These are phyloP conservation scores for Ichneumoninae sp. DNA, from an alignment of 2,888 invertebrate genomes.

Conservation along the genomic window DNA sequence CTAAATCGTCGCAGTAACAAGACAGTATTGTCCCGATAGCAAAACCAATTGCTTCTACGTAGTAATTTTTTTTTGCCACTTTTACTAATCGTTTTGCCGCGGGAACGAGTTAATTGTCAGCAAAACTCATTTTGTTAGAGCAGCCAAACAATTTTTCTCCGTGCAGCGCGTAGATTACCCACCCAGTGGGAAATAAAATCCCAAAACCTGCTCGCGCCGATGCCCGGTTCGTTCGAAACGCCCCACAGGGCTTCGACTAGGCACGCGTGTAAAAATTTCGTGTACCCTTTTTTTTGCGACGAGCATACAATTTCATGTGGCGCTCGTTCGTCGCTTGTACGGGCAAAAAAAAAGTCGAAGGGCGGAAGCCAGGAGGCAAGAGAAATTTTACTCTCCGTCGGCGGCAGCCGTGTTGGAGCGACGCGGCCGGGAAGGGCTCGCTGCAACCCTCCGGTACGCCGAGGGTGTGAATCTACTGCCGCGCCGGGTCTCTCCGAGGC, in stretches of 20 bases:
- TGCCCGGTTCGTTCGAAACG: conserved; percentile 33
- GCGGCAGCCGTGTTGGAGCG: conserved; percentile 30
- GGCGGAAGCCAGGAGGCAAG: conserved; percentile 5
- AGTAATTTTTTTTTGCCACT: too few species aligned
- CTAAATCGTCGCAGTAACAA: too few species aligned
- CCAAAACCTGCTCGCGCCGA: conserved; percentile 39
- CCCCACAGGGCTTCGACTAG: conserved; percentile 26
- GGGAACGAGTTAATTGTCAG: too few species aligned
- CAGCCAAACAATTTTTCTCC: too few species aligned
- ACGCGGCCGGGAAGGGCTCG: conserved; percentile 38
- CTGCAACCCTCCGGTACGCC: conserved; percentile 59
- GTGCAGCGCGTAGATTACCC: background rate
- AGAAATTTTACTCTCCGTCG: conserved; percentile 27
- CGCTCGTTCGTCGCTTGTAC: conserved; percentile 45
- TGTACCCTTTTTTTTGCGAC: conserved; percentile 2
- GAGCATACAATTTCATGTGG: conserved; percentile 54
- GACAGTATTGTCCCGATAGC: too few species aligned
- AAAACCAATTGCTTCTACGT: too few species aligned
- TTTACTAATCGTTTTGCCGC: too few species aligned
- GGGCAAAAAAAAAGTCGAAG: conserved; percentile 34
- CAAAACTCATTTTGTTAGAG: too few species aligned
- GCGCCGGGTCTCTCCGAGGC: conserved; percentile 66
- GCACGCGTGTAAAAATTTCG: background rate
- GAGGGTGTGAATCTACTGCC: conserved; percentile 74
- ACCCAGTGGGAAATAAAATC: background rate